Base-by-base conservation (phyloP, 2,888 invertebrate species). In the Pheosia gnoma region DNA sequence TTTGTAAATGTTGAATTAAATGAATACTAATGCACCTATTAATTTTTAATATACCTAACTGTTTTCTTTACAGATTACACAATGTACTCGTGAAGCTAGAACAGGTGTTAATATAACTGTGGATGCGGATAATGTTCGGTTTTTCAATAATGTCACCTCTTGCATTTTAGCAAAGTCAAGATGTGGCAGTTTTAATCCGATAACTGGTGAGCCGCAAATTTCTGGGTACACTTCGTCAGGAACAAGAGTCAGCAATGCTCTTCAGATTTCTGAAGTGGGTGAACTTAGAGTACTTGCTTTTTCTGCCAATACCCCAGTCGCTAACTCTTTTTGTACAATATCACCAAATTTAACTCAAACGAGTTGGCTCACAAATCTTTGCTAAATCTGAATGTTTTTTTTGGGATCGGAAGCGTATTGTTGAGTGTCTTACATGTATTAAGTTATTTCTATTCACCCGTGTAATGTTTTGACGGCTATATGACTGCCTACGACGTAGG, bases 81-180 rank as follows among this genome's bases (percentile, higher is more conserved):
- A 94, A 67, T 95, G 94, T 66, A 94, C 94, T 7, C 84, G 93
- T 62, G 94, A 94, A 86, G 91, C 94, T 4, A 88, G 93, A 72
- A 91, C 90, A 6, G 91, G 94, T 39, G 86, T 94, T 43, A 90
- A 93, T 65, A 88, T 94, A 63, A 88, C 90, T 36, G 59, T 90
- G 13, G 94, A 94, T 71, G 86, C 84, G 13, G 94, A 94, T 67
- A 94, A 94, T 74, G 86, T 94, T n/a, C 79, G 87, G 45, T 94
- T 95, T 75, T 95, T 90, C 76, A 95, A 94, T 41, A 96, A 96
- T 79, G 94, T 95, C 45, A 96, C 95, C 3, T 95, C 95, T 9
- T 96, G 96, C 79, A 94, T 96, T 65, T 82, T 96, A 62, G 95
- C 96, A 0, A 95, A 94, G 76, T 86, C 95, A 1, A 91, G 96